Base-by-base conservation (phyloP, 2,888 invertebrate species). In the Mellilla xanthometata region DNA sequence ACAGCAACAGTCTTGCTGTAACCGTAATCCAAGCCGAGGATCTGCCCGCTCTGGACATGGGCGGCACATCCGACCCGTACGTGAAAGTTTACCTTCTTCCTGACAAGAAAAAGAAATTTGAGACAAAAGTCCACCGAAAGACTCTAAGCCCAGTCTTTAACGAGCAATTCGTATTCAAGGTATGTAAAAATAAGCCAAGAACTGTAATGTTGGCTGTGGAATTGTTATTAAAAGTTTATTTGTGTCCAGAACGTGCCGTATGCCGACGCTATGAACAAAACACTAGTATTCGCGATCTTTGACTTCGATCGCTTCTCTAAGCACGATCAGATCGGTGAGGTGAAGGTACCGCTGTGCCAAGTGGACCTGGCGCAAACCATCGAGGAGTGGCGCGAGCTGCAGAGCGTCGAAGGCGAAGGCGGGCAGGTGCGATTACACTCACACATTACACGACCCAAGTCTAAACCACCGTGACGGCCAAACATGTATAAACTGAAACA, bases 281-380 rank as follows among this genome's bases (percentile, higher is more conserved):
- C 99, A 6, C 93, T 99, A 70, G 97, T 98, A 58, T 99, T 99
- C 87, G 99, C 99, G 63, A 97, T 99, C 76, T 99, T 99, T 91
- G 99, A 99, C 91, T 99, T 99, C 86, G 99, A 99, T 90, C 95
- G 99, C 62, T 99, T 99, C 92, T 99, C 99, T 58, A 99, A 99
- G 86, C 99, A 99, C 91, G 99, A 99, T 91, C 99, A 99, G 90
- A 99, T 99, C 74, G 99, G 99, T 58, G 99, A 99, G 88, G 98
- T 99, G 65, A 97, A 99, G 89, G 96, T 99, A 58, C 98, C 99
- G 13, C 91, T 99, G 54, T 99, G 99, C 88, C 97, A 97, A 77
- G 95, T 99, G 65, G 99, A 99, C 89, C 92, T 99, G 90, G 99
- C 99, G 57, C 98, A 99, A 81, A 99, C 99, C 39, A 97, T 99